Conservation (phyloP, 2,888 invertebrate species). For the Apocheima hispidaria region DNA sequence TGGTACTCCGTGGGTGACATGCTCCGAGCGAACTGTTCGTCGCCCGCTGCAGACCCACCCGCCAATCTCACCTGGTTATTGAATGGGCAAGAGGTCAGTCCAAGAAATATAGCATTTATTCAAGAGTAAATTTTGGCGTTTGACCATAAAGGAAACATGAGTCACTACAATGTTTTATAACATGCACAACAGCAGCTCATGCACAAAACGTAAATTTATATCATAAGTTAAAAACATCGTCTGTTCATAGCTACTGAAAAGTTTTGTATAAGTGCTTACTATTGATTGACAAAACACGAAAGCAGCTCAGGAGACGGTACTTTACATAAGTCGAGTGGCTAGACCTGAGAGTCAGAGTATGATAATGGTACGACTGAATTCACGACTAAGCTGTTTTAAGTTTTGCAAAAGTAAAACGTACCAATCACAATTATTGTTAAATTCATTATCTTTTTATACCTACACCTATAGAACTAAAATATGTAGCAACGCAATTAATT, state of each 20-base stretch:
- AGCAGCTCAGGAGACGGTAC: no score
- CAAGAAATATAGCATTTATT: background rate
- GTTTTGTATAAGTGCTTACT: no score
- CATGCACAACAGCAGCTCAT: no score
- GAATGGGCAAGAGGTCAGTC: conserved; percentile 87
- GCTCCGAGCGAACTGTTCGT: conserved; percentile 89
- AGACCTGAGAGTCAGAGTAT: no score
- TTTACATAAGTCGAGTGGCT: background rate
- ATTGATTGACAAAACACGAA: no score
- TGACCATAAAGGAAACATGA: no score
- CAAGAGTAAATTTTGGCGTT: background rate
- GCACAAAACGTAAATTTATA: no score
- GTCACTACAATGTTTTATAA: no score
- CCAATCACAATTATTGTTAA: background rate
- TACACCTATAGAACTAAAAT: background rate
- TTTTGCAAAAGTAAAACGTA: background rate
- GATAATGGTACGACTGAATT: background rate
- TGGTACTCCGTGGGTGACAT: conserved; percentile 90
- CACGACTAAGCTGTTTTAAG: background rate
- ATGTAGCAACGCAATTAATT: conserved; percentile 3
- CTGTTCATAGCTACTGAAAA: no score
- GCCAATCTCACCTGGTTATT: conserved; percentile 89
- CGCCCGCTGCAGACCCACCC: conserved; percentile 88
- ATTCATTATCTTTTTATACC: background rate
- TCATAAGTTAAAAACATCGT: no score